These are phyloP conservation scores for Andrena chrysosceles DNA, from an alignment of 2,888 invertebrate species.

Conservation along the genomic window DNA sequence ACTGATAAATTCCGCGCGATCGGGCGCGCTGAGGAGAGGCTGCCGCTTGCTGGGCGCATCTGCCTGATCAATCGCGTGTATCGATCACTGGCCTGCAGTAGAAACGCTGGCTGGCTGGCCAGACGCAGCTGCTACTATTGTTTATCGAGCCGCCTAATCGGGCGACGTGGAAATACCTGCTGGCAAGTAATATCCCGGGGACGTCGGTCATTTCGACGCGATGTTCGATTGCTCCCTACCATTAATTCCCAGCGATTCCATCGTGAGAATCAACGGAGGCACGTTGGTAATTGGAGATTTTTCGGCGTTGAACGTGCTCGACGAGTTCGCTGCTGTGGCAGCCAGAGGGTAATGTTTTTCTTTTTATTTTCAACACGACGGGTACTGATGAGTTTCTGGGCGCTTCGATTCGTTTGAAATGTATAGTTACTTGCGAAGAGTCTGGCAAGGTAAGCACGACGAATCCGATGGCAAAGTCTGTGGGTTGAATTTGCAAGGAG, in stretches of 20 bases:
- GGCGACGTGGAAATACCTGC: constrained; percentile 1
- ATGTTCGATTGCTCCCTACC: background rate
- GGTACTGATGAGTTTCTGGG: no score
- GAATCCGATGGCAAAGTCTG: no score
- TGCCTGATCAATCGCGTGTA: constrained; percentile 39
- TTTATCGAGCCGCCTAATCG: constrained; percentile 46
- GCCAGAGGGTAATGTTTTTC: no score
- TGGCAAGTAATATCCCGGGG: constrained; percentile 34
- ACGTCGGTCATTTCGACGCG: constrained; percentile 29
- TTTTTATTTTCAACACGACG: no score
- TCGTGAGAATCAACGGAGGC: background rate
- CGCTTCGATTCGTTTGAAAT: no score
- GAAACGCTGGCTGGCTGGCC: constrained; percentile 12
- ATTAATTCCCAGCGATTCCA: background rate
- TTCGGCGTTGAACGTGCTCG: no score
- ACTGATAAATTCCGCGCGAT: constrained; percentile 30
- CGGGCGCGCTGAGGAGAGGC: background rate
- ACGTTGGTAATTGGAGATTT: background rate
- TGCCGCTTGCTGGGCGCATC: constrained; percentile 6
- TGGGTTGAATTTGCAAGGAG: no score
- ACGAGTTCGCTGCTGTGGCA: no score
- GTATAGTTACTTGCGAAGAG: no score
- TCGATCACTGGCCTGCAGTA: constrained; percentile 49
- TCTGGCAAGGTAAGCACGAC: no score
- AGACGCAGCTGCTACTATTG: constrained; percentile 31